Conservation (phyloP, 2,113 vertebrate genomes). For the Rhabdomys dilectus region DNA sequence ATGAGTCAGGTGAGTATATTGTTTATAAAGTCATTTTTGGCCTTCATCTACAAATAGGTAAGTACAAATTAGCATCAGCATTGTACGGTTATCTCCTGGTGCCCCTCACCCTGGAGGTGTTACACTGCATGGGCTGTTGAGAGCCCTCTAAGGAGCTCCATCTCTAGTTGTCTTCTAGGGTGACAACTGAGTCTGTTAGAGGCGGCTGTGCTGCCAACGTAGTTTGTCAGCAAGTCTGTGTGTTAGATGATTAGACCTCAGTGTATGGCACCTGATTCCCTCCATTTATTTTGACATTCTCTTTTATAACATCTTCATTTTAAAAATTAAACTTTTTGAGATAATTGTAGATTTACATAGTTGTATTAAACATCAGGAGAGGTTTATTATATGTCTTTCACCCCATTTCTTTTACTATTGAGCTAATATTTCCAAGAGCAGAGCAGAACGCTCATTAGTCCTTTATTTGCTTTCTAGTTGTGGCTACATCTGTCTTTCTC, state of each 20-base stretch:
- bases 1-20: slow-evolving; percentile 80
- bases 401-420: not conserved
- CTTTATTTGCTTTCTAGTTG: not conserved
- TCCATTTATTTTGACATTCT: not conserved
- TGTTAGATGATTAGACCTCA: not conserved
- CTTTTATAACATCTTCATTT: slow-evolving; percentile 26
- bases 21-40: not conserved
- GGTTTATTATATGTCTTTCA: not conserved
- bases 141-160: not conserved
- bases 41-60: not conserved
- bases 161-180: not conserved
- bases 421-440: not conserved
- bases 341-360: not conserved
- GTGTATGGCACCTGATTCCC: not conserved
- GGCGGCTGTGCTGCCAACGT: not conserved
- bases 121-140: not conserved
- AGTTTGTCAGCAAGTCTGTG: not conserved
- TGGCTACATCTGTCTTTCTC: not conserved
- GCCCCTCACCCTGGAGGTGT: not conserved
- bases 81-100: not conserved
- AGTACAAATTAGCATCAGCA: not conserved
- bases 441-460: not conserved
- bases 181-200: not conserved
- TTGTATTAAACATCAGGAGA: slow-evolving; percentile 40
- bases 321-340: slow-evolving; percentile 9